These are phyloP conservation scores for Apotomis turbidana DNA, from an alignment of 2,888 invertebrate genomes.

Conservation along the genomic window DNA sequence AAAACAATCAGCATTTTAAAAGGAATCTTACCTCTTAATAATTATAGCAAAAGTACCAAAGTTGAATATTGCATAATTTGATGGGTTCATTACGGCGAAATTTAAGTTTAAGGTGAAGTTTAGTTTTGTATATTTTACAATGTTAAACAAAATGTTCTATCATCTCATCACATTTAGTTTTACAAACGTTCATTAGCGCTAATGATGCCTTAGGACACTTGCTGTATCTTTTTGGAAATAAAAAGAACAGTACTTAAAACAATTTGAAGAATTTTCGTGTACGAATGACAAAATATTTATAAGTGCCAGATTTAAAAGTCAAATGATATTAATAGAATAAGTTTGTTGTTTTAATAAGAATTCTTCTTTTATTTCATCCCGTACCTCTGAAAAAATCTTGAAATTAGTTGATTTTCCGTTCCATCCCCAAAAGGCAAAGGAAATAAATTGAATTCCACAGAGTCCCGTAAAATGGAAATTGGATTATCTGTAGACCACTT, in stretches of 20 bases:
- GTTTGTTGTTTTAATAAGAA: constrained; percentile 26
- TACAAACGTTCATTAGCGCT: neutral
- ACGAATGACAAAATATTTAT: neutral
- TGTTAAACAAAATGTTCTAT: too few species aligned
- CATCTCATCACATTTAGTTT: neutral
- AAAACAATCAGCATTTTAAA: too few species aligned
- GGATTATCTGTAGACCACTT: constrained; percentile 37
- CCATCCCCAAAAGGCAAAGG: constrained; percentile 36
- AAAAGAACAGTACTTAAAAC: neutral
- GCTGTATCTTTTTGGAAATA: neutral
- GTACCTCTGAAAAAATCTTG: constrained; percentile 16
- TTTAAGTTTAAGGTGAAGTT: too few species aligned
- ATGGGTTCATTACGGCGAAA: too few species aligned
- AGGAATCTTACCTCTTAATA: neutral
- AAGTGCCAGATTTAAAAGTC: neutral
- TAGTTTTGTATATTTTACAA: too few species aligned
- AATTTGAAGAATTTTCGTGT: neutral
- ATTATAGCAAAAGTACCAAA: constrained; percentile 30
- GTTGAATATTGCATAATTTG: constrained; percentile 21
- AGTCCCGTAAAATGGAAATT: constrained; percentile 40
- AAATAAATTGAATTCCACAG: constrained; percentile 41
- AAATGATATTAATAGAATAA: constrained; percentile 16
- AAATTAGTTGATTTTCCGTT: constrained; percentile 39
- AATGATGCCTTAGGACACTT: neutral
- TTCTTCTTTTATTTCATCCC: constrained; percentile 21